A percentile compares a stretch with the other conserved stretches of the same genome.
Conservation (phyloP, 2,113 vertebrate species). For the Athene noctua region DNA sequence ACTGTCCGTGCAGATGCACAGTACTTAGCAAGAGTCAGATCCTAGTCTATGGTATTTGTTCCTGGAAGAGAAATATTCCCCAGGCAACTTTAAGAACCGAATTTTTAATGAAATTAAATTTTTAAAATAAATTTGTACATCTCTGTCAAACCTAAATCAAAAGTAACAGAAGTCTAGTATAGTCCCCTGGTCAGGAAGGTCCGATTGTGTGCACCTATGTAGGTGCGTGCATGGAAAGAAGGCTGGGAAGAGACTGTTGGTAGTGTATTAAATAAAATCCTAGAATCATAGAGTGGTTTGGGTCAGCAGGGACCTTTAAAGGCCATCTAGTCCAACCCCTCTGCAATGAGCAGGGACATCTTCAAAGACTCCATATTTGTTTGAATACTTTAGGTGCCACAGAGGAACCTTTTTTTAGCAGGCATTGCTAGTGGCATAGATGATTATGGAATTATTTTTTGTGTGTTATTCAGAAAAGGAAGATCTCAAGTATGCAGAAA, state of each 20-base stretch:
- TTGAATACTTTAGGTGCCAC: not conserved
- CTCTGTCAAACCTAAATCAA: not conserved
- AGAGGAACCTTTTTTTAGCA: not conserved
- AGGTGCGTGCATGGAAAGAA: not conserved
- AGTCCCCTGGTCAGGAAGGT: too few species aligned
- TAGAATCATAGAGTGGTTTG: not conserved
- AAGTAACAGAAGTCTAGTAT: not conserved
- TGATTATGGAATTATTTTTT: not conserved
- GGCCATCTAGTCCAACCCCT: too few species aligned
- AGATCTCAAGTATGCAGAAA: not conserved
- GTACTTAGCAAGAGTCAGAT: not conserved
- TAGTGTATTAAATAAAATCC: not conserved
- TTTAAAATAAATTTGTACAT: accelerated
- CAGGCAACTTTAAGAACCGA: not conserved
- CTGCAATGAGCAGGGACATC: not conserved
- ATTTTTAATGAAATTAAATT: not conserved
- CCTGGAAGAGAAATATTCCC: not conserved
- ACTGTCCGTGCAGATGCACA: not conserved
- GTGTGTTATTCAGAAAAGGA: not conserved
- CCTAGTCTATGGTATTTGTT: not conserved
- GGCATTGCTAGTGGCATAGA: not conserved
- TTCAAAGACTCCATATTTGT: not conserved
- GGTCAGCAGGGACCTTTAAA: not conserved
- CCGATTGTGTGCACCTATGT: accelerated
- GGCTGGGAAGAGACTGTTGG: not conserved